Conservation (phyloP, 2,888 invertebrate species). For the Nudaria mundana region DNA sequence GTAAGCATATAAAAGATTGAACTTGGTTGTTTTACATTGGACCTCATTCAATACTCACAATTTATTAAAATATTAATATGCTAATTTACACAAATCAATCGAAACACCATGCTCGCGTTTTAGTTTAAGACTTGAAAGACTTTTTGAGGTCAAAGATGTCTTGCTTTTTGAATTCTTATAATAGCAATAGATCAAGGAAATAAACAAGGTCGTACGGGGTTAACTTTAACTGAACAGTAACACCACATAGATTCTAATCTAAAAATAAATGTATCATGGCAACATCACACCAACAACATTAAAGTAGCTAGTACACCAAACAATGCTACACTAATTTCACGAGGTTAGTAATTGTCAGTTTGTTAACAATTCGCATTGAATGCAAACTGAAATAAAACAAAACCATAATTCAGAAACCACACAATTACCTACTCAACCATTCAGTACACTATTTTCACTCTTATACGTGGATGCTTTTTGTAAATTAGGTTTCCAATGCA, state of each 20-base stretch:
- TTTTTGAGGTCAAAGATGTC: no score
- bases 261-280: constrained; percentile 60
- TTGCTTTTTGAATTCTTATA: no score
- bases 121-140: background rate
- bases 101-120: constrained; percentile 28
- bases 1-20: no score
- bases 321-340: constrained; percentile 69
- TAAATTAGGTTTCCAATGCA: constrained; percentile 81
- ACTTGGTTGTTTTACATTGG: no score
- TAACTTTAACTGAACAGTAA: constrained; percentile 31
- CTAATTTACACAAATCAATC: constrained; percentile 16
- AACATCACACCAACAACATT: constrained; percentile 78
- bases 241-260: constrained; percentile 74
- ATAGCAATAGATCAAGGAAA: no score
- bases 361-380: constrained; percentile 38
- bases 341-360: constrained; percentile 48
- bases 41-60: no score
- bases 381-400: constrained; percentile 47
- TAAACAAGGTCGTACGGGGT: no score
- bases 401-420: constrained; percentile 47
- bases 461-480: constrained; percentile 80
- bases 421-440: constrained; percentile 78
- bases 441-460: constrained; percentile 81
- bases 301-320: constrained; percentile 78
- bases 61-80: constrained; percentile 18